Evolutionary conservation across 2,113 vertebrate species (phyloP), one percentile per base, ranked within the genome.

Genomic region (Thalassarche chlororhynchos): DNA sequence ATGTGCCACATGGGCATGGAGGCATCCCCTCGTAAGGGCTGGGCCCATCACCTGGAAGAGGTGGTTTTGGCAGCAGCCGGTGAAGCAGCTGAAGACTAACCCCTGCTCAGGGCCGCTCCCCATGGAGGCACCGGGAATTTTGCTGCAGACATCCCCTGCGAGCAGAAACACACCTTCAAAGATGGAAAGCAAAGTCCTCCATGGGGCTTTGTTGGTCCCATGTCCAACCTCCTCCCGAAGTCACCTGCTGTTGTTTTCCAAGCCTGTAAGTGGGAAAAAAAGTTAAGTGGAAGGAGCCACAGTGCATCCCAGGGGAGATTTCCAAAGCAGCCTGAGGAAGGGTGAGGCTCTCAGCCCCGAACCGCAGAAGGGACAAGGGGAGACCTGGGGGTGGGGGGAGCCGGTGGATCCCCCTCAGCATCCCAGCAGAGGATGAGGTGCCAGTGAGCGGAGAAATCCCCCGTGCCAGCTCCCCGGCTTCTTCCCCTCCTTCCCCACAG

Each of bases 401-500:
- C 4, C 0, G 0, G 31, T 1, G 12, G 32, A 44, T 51, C 10
- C 36, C 25, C 20, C 36, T 58, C 46, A 54, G 58, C n/a, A 74
- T 29, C 51, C 42, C 65, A n/a, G 42, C 26, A 70, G 46, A 28
- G 46, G 28, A 46, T 46, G 24, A 87, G 38, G 31, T 17, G 31
- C 40, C 58, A 14, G 44, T 0, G 36, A 77, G 26, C 0, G 0
- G 13, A 80, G 71, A 40, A 62, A 46, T 6, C 4, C 15, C 10
- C 15, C 1, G 2, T 31, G 17, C 17, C 12, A 65, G n/a, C 15
- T 66, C 17, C 23, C 38, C 0, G 2, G 6, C 85, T 70, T 64
- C 68, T 95, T 96, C 29, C 76, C 42, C 24, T 81, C 64, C 55
- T 89, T 94, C 55, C 92, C 94, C 95, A 78, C 95, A 69, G 92